Evolutionary conservation across 2,113 vertebrate species (phyloP), one percentile per base, ranked within the genome.

Genomic region (Lipophrys pholis): DNA sequence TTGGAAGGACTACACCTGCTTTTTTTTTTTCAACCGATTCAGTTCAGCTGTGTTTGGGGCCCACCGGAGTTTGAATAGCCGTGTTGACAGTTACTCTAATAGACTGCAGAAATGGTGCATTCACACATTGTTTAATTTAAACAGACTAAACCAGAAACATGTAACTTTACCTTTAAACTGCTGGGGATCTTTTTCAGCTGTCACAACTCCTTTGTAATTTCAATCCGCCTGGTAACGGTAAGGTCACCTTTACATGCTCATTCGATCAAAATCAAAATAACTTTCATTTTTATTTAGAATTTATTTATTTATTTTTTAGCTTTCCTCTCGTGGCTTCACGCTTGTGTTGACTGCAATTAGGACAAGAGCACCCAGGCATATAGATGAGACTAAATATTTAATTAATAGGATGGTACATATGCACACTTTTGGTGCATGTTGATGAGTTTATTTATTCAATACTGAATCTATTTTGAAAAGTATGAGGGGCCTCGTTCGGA

Each of bases 281-380:
- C 85, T 92, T 89, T 90, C 93, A 93, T 78, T 88, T 48, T 75
- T 83, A 80, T 83, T 66, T 86, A 30, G 21, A 30, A 30, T 30
- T 30, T 30, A 30, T 30, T 30, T 30, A 30, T 30, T 30, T 30
- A 30, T 30, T 30, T 46, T 65, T 87, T 75, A 84, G 80, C 82
- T 66, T 86, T 92, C 89, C 90, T 93, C 76, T 48, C 82, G 21
- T 87, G 85, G 62, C 90, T 93, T 91, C 91, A 82, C 84, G 80
- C 80, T 86, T 93, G 89, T 93, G 87, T 94, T 96, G 94, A 92
- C 89, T 83, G 85, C 93, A 94, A 93, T 95, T 95, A 94, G 91
- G 92, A 92, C 76, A 81, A 89, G 89, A 73, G 82, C 90, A 84
- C 80, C 94, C 87, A 15, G 82, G 81, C 89, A 84, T 90, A 87